Base-by-base conservation (phyloP, 2,888 invertebrate species). In the Gari tellinella region DNA sequence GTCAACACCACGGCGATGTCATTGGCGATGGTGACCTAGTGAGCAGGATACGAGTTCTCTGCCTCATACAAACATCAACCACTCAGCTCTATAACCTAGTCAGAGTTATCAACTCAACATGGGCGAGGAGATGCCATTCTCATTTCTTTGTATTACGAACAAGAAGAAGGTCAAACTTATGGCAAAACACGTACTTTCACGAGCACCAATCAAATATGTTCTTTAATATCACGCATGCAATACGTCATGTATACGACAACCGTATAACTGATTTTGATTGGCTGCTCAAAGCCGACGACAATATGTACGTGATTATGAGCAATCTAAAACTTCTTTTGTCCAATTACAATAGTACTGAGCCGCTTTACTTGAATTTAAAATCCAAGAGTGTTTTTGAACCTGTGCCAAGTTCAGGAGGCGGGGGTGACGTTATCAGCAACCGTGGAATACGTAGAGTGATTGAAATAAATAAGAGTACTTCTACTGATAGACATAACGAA, bases 251-350 rank as follows among this genome's bases (percentile, higher is more conserved):
- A 21, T 96, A 97, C 90, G 94, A 96, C 82, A 93, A 97, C 55
- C 88, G 98, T 90, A 93, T 95, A 61, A 94, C 97, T 82, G 94
- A 97, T 61, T 97, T 96, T 1, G 98, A 99, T 92, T 99, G 97
- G 97, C 98, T 99, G 91, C 93, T 98, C 85, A 99, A 99, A 92
- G 99, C 99, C 21, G 99, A 99, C 88, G 99, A 99, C 91, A 99
- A 99, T 89, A 99, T 99, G 94, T 99, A 97, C 91, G 97, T 98
- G 26, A 94, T 99, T 37, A 94, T 99, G 49, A 99, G 99, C 92
- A 99, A 99, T 92, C 93, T 99, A 49, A 94, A 99, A 17, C 96
- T 95, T 89, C 95, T 98, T 95, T 91, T 99, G 26, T 94, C 95
- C 31, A 94, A 95, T 0, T 94, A 97, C 88, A 94, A 95, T 83